These are phyloP conservation scores for Pheosia tremula DNA, from an alignment of 2,888 invertebrate genomes.

Conservation along the genomic window DNA sequence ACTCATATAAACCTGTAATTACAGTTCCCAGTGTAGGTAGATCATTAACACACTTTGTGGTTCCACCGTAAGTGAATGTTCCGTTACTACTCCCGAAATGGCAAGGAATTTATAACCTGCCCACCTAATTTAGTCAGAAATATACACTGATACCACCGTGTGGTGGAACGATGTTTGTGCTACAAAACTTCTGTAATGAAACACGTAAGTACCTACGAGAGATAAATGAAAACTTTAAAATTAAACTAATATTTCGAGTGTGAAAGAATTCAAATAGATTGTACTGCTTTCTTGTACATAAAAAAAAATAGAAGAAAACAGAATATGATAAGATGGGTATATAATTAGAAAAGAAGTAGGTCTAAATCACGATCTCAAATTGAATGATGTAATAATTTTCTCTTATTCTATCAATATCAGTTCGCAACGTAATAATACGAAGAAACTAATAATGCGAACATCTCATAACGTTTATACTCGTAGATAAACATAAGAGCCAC, in stretches of 20 bases:
- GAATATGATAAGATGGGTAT: too few species aligned
- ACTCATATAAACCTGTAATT: conserved; percentile 5
- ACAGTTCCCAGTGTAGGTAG: conserved; percentile 3
- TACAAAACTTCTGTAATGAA: not conserved
- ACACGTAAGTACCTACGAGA: not conserved
- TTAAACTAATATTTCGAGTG: too few species aligned
- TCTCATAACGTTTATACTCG: conserved; percentile 30
- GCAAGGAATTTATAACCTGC: conserved; percentile 6
- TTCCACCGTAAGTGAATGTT: conserved; percentile 2
- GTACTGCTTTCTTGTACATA: too few species aligned
- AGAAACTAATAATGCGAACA: conserved; percentile 35
- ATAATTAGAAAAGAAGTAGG: too few species aligned
- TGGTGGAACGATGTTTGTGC: not conserved
- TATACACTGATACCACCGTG: not conserved
- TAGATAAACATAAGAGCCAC: conserved; percentile 32
- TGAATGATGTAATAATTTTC: not conserved
- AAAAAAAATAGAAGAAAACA: too few species aligned
- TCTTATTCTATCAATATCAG: conserved; percentile 21
- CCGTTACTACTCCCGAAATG: conserved; percentile 3
- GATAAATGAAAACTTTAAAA: not conserved
- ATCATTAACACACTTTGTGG: conserved; percentile 7
- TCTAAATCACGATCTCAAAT: not conserved
- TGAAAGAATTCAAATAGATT: too few species aligned
- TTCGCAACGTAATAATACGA: conserved; percentile 25
- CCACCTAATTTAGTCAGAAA: conserved; percentile 1